Evolutionary conservation across 2,113 vertebrate species (phyloP).

Genomic region (Ceyx margarethae): DNA sequence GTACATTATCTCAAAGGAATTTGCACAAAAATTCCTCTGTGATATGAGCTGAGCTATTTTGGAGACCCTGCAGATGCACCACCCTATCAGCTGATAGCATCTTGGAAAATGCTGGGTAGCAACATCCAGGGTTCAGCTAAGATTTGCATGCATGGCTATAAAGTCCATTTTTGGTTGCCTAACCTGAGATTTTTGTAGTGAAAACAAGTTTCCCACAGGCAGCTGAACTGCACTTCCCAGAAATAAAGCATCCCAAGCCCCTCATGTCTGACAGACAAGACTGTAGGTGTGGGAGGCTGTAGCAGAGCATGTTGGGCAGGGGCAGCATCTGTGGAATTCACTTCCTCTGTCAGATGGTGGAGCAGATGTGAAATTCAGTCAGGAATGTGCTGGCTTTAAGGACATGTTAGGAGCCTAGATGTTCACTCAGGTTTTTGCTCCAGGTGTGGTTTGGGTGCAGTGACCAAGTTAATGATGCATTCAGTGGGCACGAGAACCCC

Average conservation of each 20-base stretch:
- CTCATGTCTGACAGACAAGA: neutral
- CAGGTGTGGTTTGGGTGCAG: neutral
- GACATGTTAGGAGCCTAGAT: neutral
- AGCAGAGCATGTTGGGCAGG: neutral
- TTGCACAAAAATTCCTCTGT: neutral
- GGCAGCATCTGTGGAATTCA: conserved; percentile 15
- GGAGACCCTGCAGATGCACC: neutral
- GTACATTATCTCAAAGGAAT: neutral
- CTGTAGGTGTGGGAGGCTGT: neutral
- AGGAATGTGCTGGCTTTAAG: conserved; percentile 29
- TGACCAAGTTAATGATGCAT: neutral
- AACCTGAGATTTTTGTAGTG: neutral
- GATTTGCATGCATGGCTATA: neutral
- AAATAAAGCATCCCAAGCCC: neutral
- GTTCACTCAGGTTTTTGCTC: neutral
- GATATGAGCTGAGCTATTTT: neutral
- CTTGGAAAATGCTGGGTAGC: neutral
- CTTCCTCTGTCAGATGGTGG: neutral
- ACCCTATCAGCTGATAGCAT: neutral
- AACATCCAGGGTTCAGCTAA: neutral
- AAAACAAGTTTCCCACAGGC: neutral
- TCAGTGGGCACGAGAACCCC: neutral
- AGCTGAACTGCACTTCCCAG: neutral
- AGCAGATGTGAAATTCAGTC: neutral
- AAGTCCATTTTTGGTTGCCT: neutral